Base-by-base conservation (phyloP, 2,113 vertebrate genomes). In the Fregata magnificens region DNA sequence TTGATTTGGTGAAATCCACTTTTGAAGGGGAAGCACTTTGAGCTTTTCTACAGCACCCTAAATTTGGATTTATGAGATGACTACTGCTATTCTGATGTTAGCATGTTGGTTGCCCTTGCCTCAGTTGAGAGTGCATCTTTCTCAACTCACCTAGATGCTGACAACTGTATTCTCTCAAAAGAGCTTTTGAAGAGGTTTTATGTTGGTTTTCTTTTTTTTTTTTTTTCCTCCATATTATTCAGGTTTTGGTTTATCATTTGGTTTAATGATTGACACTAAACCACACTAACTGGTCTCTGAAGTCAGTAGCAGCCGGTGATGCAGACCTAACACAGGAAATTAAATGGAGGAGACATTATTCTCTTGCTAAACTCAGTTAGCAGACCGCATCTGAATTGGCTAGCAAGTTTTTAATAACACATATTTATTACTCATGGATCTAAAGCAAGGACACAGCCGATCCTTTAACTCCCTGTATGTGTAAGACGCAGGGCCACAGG, bases 21-120 rank as follows among this genome's bases (percentile, higher is more conserved):
- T 77, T 25, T 55, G 29, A 90, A 80, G 34, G 5, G 8, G 26
- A 88, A 72, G 67, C 13, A 44, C 17, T 86, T 73, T 12, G 49
- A 56, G 17, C 18, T 82, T 80, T 44, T 47, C 47, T 69, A 53
- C 22, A 49, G 15, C 34, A 47, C 16, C 34, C 38, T 16, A 10
- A 34, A 40, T 19, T 44, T 92, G 26, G n/a, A 55, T 38, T 82
- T 82, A 29, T 40, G 44, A 16, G 38, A 82, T n/a, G 14, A 63
- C 9, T 24, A 31, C 18, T 24, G 7, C 29, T 56, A 9, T 19
- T 82, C 42, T 69, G 47, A 38, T 1, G 1, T 13, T 12, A 78
- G 31, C 3, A 7, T 0, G 2, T 7, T 32, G 22, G 47, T 20
- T 92, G n/a, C 32, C 5, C 2, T 18, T 61, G 28, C 24, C 26